Base-by-base conservation (phyloP, 2,888 invertebrate genomes). In the Phyllotreta striolata region DNA sequence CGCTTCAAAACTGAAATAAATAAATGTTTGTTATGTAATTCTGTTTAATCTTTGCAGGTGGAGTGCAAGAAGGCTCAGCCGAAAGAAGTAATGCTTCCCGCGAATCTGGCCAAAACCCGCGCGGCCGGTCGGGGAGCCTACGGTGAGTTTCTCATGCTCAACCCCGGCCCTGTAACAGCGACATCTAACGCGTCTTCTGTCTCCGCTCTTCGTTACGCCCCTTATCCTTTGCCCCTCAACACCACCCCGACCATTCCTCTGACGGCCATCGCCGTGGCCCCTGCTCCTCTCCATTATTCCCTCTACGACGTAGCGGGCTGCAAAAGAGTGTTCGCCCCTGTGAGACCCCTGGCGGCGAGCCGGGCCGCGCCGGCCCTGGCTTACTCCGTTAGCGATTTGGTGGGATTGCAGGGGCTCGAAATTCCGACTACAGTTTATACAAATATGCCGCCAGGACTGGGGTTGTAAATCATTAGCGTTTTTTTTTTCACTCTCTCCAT, bases 21-120 rank as follows among this genome's bases (percentile, higher is more conserved):
- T 12, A 8, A 9, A 9, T 24, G 1, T 24, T 24, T 24, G 4
- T 24, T 24, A 4, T 24, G 24, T 24, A 39, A 47, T 39, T 7
- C 8, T 3, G 54, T 64, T 41, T 60, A 10, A 63, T 66, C 66
- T 43, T 84, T 85, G 44, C 87, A 98, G 98, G 98, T 98, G 86
- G 98, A 98, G 88, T 98, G 98, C 88, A 98, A 98, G 90, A 98
- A 98, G 86, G 99, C 99, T 81, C 99, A 99, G 86, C 99, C 99
- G 72, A 99, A 99, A 88, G 99, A 99, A 88, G 98, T 99, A 79
- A 99, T 99, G 99, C 90, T 98, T 81, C 98, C 98, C 79, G 93
- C 95, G 77, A 95, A 95, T 84, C 85, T 95, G 86, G 95, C 95
- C 80, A 95, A 95, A 88, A 95, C 95, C 85, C 90, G 95, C 83